phyloP scores from a whole-genome alignment of 2,888 invertebrate genomes.

The Orthosia gracilis region DNA sequence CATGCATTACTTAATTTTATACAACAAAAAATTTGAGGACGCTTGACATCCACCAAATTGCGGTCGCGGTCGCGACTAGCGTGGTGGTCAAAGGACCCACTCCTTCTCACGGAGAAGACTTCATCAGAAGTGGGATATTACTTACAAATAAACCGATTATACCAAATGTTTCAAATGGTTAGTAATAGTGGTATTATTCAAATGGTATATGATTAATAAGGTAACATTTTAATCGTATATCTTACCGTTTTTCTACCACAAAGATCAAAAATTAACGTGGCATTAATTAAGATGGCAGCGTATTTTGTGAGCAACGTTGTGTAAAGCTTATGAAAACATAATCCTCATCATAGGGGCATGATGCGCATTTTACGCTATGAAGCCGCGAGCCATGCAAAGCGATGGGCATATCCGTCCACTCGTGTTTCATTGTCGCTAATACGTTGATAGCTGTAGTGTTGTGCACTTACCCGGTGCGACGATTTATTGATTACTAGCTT shows the following conservation, averaged over 20 bases:
- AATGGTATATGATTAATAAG: no score
- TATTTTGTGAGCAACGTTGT: slow-evolving; percentile 16
- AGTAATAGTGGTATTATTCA: background rate
- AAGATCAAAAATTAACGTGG: background rate
- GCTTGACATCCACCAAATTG: background rate
- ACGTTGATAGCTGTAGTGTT: background rate
- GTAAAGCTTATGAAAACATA: slow-evolving; percentile 7
- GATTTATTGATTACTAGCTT: slow-evolving; percentile 7
- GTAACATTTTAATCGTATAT: no score
- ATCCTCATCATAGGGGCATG: slow-evolving; percentile 1
- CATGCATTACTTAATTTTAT: background rate
- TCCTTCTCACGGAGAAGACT: background rate
- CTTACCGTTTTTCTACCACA: no score
- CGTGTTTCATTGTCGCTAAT: slow-evolving; percentile 25
- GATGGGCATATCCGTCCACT: slow-evolving; percentile 18
- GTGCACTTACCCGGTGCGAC: background rate
- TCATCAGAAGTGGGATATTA: background rate
- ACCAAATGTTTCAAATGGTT: background rate
- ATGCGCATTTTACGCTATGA: slow-evolving; percentile 24
- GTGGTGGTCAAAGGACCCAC: no score
- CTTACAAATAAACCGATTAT: background rate
- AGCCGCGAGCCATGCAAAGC: slow-evolving; percentile 15
- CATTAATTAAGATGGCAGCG: background rate
- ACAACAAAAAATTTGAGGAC: background rate
- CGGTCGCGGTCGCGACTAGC: background rate